Evolutionary conservation across 2,113 vertebrate species (phyloP).

Genomic region (Tapirus terrestris): DNA sequence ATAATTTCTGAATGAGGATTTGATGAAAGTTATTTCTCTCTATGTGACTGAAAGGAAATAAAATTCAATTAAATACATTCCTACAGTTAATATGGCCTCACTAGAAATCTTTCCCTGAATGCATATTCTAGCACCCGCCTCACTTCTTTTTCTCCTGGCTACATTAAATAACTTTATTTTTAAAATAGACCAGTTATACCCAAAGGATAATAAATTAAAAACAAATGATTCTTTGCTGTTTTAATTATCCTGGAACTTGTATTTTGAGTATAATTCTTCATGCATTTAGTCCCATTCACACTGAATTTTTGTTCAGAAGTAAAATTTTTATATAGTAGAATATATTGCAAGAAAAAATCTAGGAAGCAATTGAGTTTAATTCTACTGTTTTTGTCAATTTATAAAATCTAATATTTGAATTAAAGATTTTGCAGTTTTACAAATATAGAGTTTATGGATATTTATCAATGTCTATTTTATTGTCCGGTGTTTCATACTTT

Average conservation of each 20-base stretch:
- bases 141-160: neutral
- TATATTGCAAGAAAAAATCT: conserved; percentile 48
- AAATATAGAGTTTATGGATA: neutral
- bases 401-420: neutral
- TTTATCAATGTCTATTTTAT: neutral
- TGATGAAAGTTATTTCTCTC: neutral
- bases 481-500: neutral
- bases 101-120: conserved; percentile 37
- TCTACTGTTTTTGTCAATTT: neutral
- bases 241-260: conserved; percentile 43
- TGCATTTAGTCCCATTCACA: neutral
- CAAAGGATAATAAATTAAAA: conserved; percentile 69
- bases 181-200: conserved; percentile 60
- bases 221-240: conserved; percentile 48
- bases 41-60: conserved; percentile 65
- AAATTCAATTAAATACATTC: conserved; percentile 66
- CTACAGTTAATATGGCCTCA: neutral
- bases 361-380: neutral
- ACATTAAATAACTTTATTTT: conserved; percentile 31
- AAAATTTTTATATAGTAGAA: conserved; percentile 20
- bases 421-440: neutral
- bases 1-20: conserved; percentile 63
- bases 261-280: conserved; percentile 56
- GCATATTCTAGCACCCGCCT: neutral
- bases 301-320: neutral